These are phyloP conservation scores for Drosophila pseudotakahashii DNA, from an alignment of 2,888 invertebrate genomes.

Conservation along the genomic window DNA sequence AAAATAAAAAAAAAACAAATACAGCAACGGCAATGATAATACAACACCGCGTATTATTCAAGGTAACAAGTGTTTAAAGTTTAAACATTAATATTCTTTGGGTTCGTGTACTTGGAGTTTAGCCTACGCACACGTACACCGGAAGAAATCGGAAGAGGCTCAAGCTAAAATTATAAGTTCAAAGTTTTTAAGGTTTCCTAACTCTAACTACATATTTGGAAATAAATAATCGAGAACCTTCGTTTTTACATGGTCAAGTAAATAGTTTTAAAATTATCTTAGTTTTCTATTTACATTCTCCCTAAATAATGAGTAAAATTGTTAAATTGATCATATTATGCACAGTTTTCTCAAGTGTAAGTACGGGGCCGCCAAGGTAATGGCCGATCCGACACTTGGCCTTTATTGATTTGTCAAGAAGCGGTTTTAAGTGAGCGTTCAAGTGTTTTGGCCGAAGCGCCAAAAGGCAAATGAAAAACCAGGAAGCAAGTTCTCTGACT, in stretches of 20 bases:
- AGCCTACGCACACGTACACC: slow-evolving; percentile 13
- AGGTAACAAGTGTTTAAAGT: slow-evolving; percentile 73
- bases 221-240: too few species aligned
- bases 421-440: slow-evolving; percentile 25
- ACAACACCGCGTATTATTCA: slow-evolving; percentile 50
- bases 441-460: slow-evolving; percentile 51
- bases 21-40: slow-evolving; percentile 38
- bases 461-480: slow-evolving; percentile 49
- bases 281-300: background rate
- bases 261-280: too few species aligned
- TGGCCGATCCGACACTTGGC: slow-evolving; percentile 38
- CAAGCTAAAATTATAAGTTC: too few species aligned
- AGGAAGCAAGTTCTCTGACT: slow-evolving; percentile 56
- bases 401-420: slow-evolving; percentile 73
- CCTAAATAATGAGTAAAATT: background rate
- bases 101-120: slow-evolving; percentile 46
- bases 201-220: background rate
- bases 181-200: background rate
- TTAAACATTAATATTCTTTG: slow-evolving; percentile 53
- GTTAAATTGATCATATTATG: background rate
- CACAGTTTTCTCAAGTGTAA: background rate
- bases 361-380: slow-evolving; percentile 8
- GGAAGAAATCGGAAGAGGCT: background rate
- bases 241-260: too few species aligned
- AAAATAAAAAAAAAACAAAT: slow-evolving; percentile 21